phyloP scores from a whole-genome alignment of 2,888 invertebrate genomes.

The Xanthia icteritia region DNA sequence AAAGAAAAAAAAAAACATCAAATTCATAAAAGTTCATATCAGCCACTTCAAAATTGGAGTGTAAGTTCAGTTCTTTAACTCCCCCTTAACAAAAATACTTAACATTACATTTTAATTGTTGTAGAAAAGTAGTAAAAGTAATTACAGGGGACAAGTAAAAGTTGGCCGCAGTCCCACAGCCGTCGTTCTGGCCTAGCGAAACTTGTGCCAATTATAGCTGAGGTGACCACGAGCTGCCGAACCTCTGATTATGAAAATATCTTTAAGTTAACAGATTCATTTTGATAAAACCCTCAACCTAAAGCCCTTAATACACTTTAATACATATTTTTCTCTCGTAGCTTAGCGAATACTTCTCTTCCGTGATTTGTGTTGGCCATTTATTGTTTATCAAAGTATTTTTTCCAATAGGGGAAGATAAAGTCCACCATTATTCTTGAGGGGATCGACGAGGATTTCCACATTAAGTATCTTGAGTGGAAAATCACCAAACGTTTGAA shows the following conservation, averaged over 20 bases:
- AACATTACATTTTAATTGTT: slow-evolving; percentile 62
- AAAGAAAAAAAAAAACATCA: not conserved
- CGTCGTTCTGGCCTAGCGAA: slow-evolving; percentile 80
- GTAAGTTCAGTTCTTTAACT: slow-evolving; percentile 29
- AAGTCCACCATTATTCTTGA: slow-evolving; percentile 59
- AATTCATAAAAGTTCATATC: slow-evolving; percentile 18
- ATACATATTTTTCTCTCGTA: slow-evolving; percentile 27
- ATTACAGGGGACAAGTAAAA: slow-evolving; percentile 86
- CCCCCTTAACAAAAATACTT: slow-evolving; percentile 40
- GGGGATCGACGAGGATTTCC: slow-evolving; percentile 62
- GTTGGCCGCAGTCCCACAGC: slow-evolving; percentile 83
- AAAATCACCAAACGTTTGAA: slow-evolving; percentile 69
- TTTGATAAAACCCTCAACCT: slow-evolving; percentile 5
- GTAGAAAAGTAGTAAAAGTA: slow-evolving; percentile 84
- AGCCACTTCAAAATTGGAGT: slow-evolving; percentile 18
- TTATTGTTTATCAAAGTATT: slow-evolving; percentile 64
- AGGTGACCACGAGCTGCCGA: slow-evolving; percentile 73
- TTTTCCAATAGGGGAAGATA: slow-evolving; percentile 59
- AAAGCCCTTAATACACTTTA: slow-evolving; percentile 26
- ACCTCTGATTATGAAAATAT: slow-evolving; percentile 32
- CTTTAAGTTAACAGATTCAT: not conserved
- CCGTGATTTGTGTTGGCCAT: slow-evolving; percentile 49
- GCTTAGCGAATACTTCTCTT: slow-evolving; percentile 45
- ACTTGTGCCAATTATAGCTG: slow-evolving; percentile 84
- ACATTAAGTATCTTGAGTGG: slow-evolving; percentile 63